Conservation (phyloP, 2,797 vertebrate genomes). For the Clarias laeviceps region DNA sequence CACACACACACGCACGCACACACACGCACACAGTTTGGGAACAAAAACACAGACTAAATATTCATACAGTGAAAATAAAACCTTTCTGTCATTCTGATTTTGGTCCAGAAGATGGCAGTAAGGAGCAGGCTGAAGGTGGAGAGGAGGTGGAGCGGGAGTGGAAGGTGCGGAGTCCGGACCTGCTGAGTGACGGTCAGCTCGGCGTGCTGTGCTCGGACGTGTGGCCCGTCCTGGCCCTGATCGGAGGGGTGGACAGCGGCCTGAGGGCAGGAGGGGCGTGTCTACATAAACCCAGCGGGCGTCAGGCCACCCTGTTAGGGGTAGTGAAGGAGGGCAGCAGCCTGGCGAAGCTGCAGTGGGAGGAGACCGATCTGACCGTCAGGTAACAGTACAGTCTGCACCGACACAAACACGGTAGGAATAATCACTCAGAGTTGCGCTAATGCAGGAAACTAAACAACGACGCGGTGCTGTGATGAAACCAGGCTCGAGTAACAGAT, state of each 20-base stretch:
- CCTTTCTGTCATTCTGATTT: not conserved
- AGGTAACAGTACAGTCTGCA: constrained; percentile 68
- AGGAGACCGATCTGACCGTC: constrained; percentile 78
- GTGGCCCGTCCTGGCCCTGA: constrained; percentile 80
- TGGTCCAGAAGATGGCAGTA: constrained; percentile 56
- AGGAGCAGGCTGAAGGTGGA: constrained; percentile 58
- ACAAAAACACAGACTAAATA: no score
- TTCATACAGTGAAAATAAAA: no score
- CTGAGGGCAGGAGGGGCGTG: constrained; percentile 79
- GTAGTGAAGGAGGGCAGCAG: constrained; percentile 79
- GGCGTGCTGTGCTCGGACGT: constrained; percentile 75
- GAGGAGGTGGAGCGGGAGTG: constrained; percentile 31
- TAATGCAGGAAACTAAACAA: not conserved
- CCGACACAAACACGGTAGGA: not conserved
- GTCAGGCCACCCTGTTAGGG: constrained; percentile 77
- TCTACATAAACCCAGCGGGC: constrained; percentile 74
- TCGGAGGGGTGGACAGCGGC: constrained; percentile 80
- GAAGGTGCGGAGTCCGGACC: constrained; percentile 54
- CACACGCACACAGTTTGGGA: no score
- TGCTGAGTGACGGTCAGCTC: constrained; percentile 75
- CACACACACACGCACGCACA: not conserved
- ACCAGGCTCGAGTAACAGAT: not conserved
- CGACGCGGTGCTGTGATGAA: not conserved
- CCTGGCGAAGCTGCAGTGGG: constrained; percentile 82
- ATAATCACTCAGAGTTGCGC: not conserved